Evolutionary conservation across 2,888 invertebrate genomes (phyloP), one percentile per base, ranked within the genome.

Genomic region (Agonopterix alstromeriana): DNA sequence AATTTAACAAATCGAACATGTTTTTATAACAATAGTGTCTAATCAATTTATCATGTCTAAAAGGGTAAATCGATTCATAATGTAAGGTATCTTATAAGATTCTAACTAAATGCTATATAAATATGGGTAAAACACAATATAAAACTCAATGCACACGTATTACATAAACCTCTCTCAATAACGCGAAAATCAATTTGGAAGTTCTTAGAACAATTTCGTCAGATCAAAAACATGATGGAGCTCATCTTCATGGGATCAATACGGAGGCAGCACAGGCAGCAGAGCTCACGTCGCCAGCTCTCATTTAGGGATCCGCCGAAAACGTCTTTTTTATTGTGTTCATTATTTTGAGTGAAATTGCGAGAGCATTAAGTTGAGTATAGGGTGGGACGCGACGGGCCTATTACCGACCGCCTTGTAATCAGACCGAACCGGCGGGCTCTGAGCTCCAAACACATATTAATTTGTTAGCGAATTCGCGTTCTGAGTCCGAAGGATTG

Each of bases 291-390:
- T 74, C 78, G 74, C 77, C 80, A 80, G 75, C 72, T 69, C 75
- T 71, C 72, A 77, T 79, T 79, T 75, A 71, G 69, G 73, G 64
- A 66, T 63, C 65, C 65, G 73, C 74, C 80, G 73, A 82, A 84
- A 82, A 77, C 71, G 70, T 76, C 65, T 74, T 81, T 83, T 84
- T 85, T 82, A 79, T 80, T 79, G 77, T 77, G 77, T 82, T 83
- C 83, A 82, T 86, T 83, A 84, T 83, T 82, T 81, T 79, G 78
- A 86, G 82, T 80, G 81, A 88, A 88, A 87, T 87, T 87, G 88
- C 86, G 86, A 87, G 87, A 85, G 86, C 83, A 87, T 87, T 87
- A 87, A 82, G 73, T 79, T 87, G 86, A 87, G 79, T 88, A 84
- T 86, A 85, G 86, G 87, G 83, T 87, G 82, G 77, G 79, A 73